Evolutionary conservation across 2,888 invertebrate species (phyloP), one percentile per base, ranked within the genome.

Genomic region (Himalopsyche anomala): DNA sequence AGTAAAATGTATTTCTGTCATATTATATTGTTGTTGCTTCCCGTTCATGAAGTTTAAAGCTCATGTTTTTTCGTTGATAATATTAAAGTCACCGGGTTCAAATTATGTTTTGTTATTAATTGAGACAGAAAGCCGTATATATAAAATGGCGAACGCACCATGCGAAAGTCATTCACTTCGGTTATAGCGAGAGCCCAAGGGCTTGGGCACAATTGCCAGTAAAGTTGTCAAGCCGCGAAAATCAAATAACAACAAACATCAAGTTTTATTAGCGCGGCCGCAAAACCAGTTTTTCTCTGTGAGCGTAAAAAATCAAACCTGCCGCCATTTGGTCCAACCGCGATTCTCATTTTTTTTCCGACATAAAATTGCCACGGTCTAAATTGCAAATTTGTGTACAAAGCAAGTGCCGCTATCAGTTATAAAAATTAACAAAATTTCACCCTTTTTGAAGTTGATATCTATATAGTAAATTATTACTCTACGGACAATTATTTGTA

Each of bases 191-290:
- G 62, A 62, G 62, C 62, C 62, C 11, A 62, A 62, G 62, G 62
- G 62, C 19, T 19, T 8, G 62, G 5, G 11, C 15, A 62, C 62
- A 28, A 62, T 62, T 19, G 28, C 62, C 62, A 62, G 62, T 62
- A 62, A 62, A 62, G 62, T 62, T 62, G 62, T 62, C 62, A 62
- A 62, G 62, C 62, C 19, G 62, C 62, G 62, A 62, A 62, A 62
- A 62, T 62, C 62, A 62, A 62, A 62, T 62, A 62, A 62, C 11
- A 62, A 62, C 62, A 62, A 62, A 62, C 62, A 62, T 62, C 62
- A n/a, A 62, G 62, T 62, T 62, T 62, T 62, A 62, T 62, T 62
- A 19, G 19, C 62, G 19, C 28, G 62, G 62, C 19, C 62, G 62
- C 62, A 28, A 62, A 62, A 62, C 62, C 62, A 62, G 62, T 62